Evolutionary conservation across 2,113 vertebrate genomes (phyloP).

Genomic region (Ictalurus punctatus): DNA sequence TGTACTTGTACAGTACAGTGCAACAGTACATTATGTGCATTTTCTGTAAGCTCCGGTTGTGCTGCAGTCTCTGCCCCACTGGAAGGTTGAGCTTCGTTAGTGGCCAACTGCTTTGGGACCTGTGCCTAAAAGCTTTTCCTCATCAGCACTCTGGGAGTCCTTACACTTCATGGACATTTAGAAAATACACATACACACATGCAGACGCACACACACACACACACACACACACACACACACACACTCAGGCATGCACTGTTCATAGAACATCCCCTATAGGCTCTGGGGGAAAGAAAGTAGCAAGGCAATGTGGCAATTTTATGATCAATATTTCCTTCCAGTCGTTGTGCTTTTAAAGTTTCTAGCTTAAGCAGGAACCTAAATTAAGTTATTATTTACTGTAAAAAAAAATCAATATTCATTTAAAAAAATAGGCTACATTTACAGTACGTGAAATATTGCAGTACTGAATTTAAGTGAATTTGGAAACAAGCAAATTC

Average conservation of each 20-base stretch:
- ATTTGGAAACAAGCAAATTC: neutral
- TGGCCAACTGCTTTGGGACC: slow-evolving; percentile 40
- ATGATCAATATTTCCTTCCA: slow-evolving; percentile 34
- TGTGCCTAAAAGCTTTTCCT: slow-evolving; percentile 46
- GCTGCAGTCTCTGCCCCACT: neutral
- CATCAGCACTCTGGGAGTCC: slow-evolving; percentile 12
- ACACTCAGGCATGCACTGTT: neutral
- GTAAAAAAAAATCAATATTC: neutral
- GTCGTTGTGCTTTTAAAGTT: neutral
- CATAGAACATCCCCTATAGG: neutral
- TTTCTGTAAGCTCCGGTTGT: neutral
- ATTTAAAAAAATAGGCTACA: neutral
- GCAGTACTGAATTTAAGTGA: neutral
- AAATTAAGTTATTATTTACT: neutral
- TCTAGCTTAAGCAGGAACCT: neutral
- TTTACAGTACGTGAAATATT: neutral
- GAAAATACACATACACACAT: neutral
- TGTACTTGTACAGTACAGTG: neutral
- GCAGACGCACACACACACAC: neutral
- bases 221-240: neutral
- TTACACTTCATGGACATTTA: slow-evolving; percentile 15
- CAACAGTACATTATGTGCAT: neutral
- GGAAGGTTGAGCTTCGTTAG: neutral
- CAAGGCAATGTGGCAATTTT: neutral
- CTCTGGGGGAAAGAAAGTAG: neutral